A percentile compares a stretch with the other conserved stretches of the same genome.
Evolutionary conservation across 1,140 invertebrate species (phyloP).

Genomic region (Bicyclus anynana): DNA sequence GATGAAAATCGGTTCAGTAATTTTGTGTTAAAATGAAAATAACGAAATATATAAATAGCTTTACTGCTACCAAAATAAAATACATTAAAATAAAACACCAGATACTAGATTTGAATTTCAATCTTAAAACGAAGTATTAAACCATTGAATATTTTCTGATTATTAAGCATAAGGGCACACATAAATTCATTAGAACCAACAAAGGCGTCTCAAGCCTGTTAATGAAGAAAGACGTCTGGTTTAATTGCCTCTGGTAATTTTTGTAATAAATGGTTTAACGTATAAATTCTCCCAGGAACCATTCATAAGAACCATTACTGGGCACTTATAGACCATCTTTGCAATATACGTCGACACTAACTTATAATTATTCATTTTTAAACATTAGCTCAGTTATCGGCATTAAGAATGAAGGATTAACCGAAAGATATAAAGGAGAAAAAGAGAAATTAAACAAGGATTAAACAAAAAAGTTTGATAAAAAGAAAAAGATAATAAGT

Average conservation of each 20-base stretch:
- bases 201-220: conserved; percentile 50
- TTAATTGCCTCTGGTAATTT: conserved; percentile 73
- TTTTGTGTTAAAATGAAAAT: too few species aligned
- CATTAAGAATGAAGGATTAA: too few species aligned
- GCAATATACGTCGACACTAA: neutral
- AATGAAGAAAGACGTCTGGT: conserved; percentile 69
- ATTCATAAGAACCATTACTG: conserved; percentile 37
- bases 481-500: too few species aligned
- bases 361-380: neutral
- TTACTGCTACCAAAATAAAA: too few species aligned
- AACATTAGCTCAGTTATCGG: too few species aligned
- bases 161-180: conserved; percentile 26
- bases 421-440: too few species aligned
- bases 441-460: too few species aligned
- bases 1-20: too few species aligned
- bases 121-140: neutral
- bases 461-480: too few species aligned
- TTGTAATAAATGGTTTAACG: conserved; percentile 52
- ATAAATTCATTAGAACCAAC: conserved; percentile 58
- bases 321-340: conserved; percentile 50
- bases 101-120: too few species aligned
- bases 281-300: conserved; percentile 60
- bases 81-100: too few species aligned
- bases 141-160: neutral
- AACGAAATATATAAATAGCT: too few species aligned